Evolutionary conservation across 1,140 invertebrate species (phyloP).

Genomic region (Tetramorium parvispinum): DNA sequence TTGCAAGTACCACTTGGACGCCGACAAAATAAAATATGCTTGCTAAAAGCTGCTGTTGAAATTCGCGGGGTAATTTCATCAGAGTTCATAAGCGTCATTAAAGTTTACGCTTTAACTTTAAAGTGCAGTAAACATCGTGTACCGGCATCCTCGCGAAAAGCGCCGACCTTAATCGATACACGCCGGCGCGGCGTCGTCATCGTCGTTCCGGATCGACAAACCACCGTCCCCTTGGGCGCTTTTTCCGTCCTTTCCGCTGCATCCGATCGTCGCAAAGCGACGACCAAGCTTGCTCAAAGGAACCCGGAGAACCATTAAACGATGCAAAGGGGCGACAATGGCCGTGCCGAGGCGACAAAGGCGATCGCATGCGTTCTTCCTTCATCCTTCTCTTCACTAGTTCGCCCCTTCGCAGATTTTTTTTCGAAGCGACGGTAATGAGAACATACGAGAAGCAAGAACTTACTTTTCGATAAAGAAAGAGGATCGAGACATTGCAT

Average conservation of each 20-base stretch:
- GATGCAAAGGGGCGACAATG: constrained; percentile 65
- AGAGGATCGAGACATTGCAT: background rate
- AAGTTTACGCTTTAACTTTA: constrained; percentile 55
- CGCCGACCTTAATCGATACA: constrained; percentile 40
- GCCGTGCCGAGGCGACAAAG: constrained; percentile 62
- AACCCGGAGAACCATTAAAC: constrained; percentile 65
- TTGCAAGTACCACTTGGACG: background rate
- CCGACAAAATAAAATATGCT: constrained; percentile 23
- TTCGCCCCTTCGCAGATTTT: background rate
- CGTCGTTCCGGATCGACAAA: constrained; percentile 50
- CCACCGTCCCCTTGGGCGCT: background rate
- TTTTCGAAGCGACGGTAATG: constrained; percentile 3
- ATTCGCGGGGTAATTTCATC: constrained; percentile 36
- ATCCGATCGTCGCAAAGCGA: constrained; percentile 40
- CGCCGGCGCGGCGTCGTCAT: background rate
- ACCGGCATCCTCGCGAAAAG: constrained; percentile 17
- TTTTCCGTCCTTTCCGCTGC: constrained; percentile 42
- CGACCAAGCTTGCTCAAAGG: constrained; percentile 59
- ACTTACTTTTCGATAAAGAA: background rate
- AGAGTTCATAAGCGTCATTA: constrained; percentile 41
- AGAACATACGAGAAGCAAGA: background rate
- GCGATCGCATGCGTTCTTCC: constrained; percentile 52
- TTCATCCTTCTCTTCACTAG: constrained; percentile 26
- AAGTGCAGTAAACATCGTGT: constrained; percentile 40
- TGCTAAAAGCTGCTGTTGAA: background rate